phyloP scores from a whole-genome alignment of 2,113 vertebrate species.

The Hemibagrus wyckioides region DNA sequence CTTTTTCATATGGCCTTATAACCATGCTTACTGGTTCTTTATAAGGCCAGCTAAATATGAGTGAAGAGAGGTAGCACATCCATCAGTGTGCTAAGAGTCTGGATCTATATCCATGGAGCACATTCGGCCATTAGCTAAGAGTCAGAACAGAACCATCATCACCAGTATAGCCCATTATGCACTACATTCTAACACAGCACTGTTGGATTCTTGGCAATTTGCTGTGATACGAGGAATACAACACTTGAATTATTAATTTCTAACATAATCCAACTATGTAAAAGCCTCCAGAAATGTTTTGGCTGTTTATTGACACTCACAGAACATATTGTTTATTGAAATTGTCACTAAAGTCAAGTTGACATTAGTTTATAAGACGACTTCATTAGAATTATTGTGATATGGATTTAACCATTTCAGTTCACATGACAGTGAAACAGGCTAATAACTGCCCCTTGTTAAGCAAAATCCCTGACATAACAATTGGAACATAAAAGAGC shows the following conservation, averaged over 20 bases:
- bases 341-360: not conserved
- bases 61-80: not conserved
- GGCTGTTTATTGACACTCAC: not conserved
- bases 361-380: not conserved
- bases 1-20: not conserved
- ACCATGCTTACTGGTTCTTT: slow-evolving; percentile 17
- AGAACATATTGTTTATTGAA: not conserved
- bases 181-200: not conserved
- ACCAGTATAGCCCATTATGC: not conserved
- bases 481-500: not conserved
- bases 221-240: not conserved
- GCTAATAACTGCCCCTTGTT: not conserved
- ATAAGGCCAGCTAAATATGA: not conserved
- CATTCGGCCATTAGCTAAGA: not conserved
- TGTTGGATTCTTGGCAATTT: not conserved
- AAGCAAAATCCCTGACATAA: not conserved
- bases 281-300: not conserved
- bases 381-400: not conserved
- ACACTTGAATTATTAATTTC: not conserved
- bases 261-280: not conserved
- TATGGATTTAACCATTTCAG: not conserved
- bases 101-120: not conserved
- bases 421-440: not conserved
- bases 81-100: slow-evolving; percentile 3
- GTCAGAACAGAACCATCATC: not conserved